Evolutionary conservation across 2,888 invertebrate species (phyloP), one percentile per base, ranked within the genome.

Genomic region (Thumatha senex): DNA sequence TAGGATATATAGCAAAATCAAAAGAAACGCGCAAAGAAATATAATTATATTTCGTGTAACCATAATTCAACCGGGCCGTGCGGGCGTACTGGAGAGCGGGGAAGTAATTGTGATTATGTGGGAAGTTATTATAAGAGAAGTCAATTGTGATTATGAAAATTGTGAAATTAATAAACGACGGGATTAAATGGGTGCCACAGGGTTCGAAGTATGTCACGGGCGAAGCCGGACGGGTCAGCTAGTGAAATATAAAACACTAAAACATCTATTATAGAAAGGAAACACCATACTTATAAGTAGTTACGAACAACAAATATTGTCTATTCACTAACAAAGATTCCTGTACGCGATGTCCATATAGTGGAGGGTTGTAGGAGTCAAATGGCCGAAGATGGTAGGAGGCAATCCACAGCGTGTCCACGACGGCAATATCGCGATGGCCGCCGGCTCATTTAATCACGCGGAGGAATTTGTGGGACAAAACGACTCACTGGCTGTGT

Each of bases 381-480:
- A 54, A 54, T 46, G 46, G 54, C 42, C 29, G n/a, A 39, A 18
- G 40, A 40, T 39, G 15, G 53, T 55, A 60, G 57, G 64, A 51
- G 45, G 73, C 72, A 72, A 76, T 76, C 72, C 78, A 64, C 82
- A 74, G 76, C 76, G 76, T 78, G 78, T 63, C 78, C 76, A 74
- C 73, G 77, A 80, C 77, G 77, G 88, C 89, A 90, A 90, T 89
- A 89, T 87, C 80, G 80, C 83, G 83, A 84, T 88, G 82, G 84
- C 86, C 84, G 82, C 75, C 82, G 82, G 90, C 90, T 91, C 92
- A 89, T 92, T 91, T 92, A 88, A 90, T 92, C 92, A 89, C 92
- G 85, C 81, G 85, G 63, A 72, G 89, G 92, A 89, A 92, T 92
- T 84, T 80, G 77, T 71, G 71, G 75, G 72, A 70, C 73, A 73